Evolutionary conservation across 2,888 invertebrate genomes (phyloP), one percentile per base, ranked within the genome.

Genomic region (Sussaba pulchella): DNA sequence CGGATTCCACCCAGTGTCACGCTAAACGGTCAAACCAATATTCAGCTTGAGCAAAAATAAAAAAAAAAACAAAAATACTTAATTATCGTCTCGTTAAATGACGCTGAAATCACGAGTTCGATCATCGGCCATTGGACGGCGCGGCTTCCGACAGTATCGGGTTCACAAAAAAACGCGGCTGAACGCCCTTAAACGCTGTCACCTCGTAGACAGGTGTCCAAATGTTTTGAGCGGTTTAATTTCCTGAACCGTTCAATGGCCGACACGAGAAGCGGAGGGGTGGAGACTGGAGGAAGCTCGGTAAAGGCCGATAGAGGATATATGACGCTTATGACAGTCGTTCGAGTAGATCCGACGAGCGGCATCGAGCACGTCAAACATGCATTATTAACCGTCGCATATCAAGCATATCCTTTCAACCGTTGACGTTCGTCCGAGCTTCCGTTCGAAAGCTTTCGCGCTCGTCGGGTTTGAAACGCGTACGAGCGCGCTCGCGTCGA

Each of bases 341-440:
- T 8, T 19, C 12, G 19, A 36, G 39, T 39, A 61, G 8, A 9
- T 17, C 14, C 39, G 19, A 12, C 39, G 36, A n/a, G n/a, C 3
- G 12, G 26, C n/a, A n/a, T 19, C 12, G 19, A 36, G 39, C 36
- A 61, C 5, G 8, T 17, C 14, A 14, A 12, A 12, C 39, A 17
- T 12, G n/a, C 3, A 24, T 12, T 26, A 24, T 21, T 26, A 26
- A n/a, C n/a, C 26, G 21, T 36, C 36, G 59, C 57, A 36, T 24
- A 47, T 75, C 54, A 8, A 57, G 36, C 36, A 43, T 26, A 50
- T 31, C 31, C 21, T 59, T 47, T 50, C 19, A 24, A 70, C 64
- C 70, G 70, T 71, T 79, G 75, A 79, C 79, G 75, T 71, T 79
- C 59, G 52, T 47, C 52, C 61, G 66, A 71, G 70, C 71, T 75